A percentile compares a stretch with the other conserved stretches of the same genome.
Evolutionary conservation across 92 coral and sea anemone species (phyloP).

Genomic region (Zoanthus sociatus): DNA sequence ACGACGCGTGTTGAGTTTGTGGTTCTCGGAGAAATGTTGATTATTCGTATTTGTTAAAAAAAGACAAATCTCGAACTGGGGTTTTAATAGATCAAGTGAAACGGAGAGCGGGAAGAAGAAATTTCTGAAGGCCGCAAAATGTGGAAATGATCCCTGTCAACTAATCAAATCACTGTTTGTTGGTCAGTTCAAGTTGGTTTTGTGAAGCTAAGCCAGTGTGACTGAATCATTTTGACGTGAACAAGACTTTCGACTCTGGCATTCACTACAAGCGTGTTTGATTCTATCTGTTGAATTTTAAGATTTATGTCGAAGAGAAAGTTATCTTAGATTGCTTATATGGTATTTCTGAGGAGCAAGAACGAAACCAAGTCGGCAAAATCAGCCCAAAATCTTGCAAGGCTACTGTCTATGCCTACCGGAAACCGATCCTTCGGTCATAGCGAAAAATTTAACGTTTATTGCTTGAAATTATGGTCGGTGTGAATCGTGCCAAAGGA

Average conservation of each 20-base stretch:
- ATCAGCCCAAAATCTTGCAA: conserved; percentile 26
- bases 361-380: conserved; percentile 23
- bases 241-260: conserved; percentile 31
- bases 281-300: not conserved
- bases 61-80: not conserved
- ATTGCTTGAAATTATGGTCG: conserved; percentile 36
- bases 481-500: not conserved
- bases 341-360: conserved; percentile 36
- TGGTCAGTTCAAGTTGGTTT: not conserved
- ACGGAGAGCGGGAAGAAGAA: conserved; percentile 5
- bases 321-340: conserved; percentile 35
- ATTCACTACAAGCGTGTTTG: conserved; percentile 26
- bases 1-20: not conserved
- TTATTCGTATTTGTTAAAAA: conserved; percentile 5
- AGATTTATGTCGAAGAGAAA: conserved; percentile 23
- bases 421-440: conserved; percentile 44
- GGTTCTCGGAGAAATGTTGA: conserved; percentile 6
- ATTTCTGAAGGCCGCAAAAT: conserved; percentile 1
- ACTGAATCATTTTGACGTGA: conserved; percentile 26
- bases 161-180: conserved; percentile 13
- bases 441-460: conserved; percentile 31
- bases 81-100: conserved; percentile 2
- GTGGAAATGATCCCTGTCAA: conserved; percentile 37
- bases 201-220: conserved; percentile 29
- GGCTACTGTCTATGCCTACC: conserved; percentile 25